phyloP scores from a whole-genome alignment of 2,888 invertebrate species.

The Idaea dimidiata region DNA sequence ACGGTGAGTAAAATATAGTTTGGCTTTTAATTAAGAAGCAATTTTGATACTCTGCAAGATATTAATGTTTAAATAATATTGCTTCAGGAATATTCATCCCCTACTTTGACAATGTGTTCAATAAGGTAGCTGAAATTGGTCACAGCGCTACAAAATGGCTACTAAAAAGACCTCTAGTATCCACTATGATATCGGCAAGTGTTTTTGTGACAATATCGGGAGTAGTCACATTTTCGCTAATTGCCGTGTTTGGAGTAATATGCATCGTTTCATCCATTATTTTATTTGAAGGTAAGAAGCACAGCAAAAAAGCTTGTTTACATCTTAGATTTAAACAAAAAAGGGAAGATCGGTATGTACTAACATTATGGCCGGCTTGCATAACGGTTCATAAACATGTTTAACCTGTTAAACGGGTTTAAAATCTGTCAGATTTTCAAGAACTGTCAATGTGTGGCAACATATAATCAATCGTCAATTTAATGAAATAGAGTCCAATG shows the following conservation, averaged over 20 bases:
- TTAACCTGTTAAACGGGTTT: too few species aligned
- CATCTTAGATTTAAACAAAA: too few species aligned
- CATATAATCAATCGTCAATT: too few species aligned
- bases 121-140: conserved; percentile 16
- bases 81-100: conserved; percentile 35
- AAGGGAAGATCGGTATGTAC: too few species aligned
- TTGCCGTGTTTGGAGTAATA: conserved; percentile 34
- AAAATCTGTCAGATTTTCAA: too few species aligned
- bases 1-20: conserved; percentile 39
- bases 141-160: conserved; percentile 18
- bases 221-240: conserved; percentile 33
- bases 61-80: conserved; percentile 6
- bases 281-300: conserved; percentile 51
- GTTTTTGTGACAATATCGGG: conserved; percentile 28
- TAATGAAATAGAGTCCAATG: too few species aligned
- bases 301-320: too few species aligned
- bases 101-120: conserved; percentile 23
- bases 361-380: too few species aligned
- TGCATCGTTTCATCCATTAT: conserved; percentile 38
- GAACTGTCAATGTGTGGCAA: too few species aligned
- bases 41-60: not conserved
- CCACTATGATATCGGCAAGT: conserved; percentile 37
- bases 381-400: too few species aligned
- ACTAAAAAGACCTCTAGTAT: conserved; percentile 43
- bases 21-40: not conserved